A percentile compares a stretch with the other conserved stretches of the same genome.
These are phyloP conservation scores for Ptilorrhoa leucosticta DNA, from an alignment of 2,113 vertebrate genomes.

Conservation along the genomic window DNA sequence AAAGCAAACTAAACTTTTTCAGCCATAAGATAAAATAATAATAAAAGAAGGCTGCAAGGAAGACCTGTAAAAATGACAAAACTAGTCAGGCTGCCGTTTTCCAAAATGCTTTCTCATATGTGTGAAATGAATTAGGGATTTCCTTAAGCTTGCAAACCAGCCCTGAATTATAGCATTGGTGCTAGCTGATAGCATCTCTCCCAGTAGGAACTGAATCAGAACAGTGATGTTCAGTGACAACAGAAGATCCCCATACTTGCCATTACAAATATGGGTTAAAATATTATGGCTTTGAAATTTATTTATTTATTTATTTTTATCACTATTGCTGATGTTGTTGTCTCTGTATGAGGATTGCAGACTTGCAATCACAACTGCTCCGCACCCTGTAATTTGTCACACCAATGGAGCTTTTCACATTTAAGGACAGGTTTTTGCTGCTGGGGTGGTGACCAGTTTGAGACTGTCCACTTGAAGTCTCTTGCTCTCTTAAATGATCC, in stretches of 20 bases:
- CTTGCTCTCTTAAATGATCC: background rate
- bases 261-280: background rate
- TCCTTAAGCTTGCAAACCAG: background rate
- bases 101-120: background rate
- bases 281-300: background rate
- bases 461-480: background rate
- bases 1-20: background rate
- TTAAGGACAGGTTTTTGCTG: background rate
- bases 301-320: background rate
- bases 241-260: background rate
- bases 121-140: background rate
- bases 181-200: background rate
- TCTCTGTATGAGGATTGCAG: background rate
- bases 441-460: background rate
- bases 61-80: background rate
- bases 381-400: background rate
- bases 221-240: background rate
- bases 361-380: background rate
- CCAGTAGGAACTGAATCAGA: background rate
- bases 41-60: background rate
- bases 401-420: background rate
- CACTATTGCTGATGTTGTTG: accelerated
- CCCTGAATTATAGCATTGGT: background rate
- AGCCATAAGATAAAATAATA: background rate
- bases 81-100: background rate